These are phyloP conservation scores for Typhlichthys subterraneus DNA, from an alignment of 2,797 vertebrate species.

Conservation along the genomic window DNA sequence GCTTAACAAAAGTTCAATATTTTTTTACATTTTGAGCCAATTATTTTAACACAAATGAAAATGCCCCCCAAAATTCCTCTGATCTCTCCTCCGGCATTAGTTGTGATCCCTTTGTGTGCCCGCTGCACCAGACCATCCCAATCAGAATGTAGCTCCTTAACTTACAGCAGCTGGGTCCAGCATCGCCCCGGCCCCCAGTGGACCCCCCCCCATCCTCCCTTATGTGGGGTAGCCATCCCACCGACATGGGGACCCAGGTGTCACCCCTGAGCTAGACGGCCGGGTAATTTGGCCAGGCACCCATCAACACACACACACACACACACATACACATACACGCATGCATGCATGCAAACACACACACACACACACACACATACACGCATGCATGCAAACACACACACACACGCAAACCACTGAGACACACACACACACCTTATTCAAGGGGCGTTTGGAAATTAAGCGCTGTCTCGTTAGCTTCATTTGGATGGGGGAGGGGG, in stretches of 20 bases:
- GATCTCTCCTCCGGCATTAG: conserved; percentile 53
- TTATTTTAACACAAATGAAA: conserved; percentile 73
- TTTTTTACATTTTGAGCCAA: conserved; percentile 30
- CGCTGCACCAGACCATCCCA: conserved; percentile 55
- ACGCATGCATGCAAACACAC: not conserved
- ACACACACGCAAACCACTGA: not conserved
- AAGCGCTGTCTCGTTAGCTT: conserved; percentile 84
- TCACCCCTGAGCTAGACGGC: conserved; percentile 69
- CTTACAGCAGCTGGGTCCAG: conserved; percentile 87
- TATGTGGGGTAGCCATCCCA: conserved; percentile 63
- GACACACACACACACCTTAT: conserved; percentile 11
- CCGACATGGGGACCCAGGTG: conserved; percentile 83
- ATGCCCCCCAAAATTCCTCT: conserved; percentile 38
- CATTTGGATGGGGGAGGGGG: conserved; percentile 56
- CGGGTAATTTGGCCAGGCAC: conserved; percentile 79
- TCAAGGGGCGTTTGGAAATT: conserved; percentile 74
- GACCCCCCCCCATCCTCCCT: conserved; percentile 61
- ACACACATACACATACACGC: conserved; percentile 56
- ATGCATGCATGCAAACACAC: conserved; percentile 55
- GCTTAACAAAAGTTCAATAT: too few relatives aligned
- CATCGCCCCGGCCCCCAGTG: conserved; percentile 35
- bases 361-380: conserved; percentile 69
- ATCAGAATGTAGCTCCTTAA: conserved; percentile 76
- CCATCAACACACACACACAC: conserved; percentile 75
- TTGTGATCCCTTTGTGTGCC: conserved; percentile 36